Conservation (phyloP, 2,888 invertebrate species). For the Ceriagrion tenellum region DNA sequence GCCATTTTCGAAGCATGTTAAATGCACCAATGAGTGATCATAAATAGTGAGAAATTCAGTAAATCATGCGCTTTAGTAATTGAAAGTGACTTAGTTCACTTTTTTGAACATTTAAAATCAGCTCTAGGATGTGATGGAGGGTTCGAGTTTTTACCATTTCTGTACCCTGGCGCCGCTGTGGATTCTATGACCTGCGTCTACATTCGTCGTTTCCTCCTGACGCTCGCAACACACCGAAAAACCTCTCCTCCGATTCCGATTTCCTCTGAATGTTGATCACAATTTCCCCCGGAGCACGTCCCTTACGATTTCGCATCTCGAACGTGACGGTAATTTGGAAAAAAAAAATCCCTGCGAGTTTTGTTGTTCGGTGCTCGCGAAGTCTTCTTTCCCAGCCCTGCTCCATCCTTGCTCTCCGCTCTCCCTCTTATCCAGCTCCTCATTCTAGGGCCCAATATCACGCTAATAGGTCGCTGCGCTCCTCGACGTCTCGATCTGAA, state of each 20-base stretch:
- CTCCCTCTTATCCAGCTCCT: neutral
- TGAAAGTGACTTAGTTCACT: no score
- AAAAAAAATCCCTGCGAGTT: neutral
- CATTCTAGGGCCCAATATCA: neutral
- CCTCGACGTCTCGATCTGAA: neutral
- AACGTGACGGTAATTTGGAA: neutral
- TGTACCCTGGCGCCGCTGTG: neutral
- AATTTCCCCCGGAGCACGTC: neutral
- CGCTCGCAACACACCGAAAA: neutral
- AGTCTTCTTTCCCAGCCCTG: neutral
- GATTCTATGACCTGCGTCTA: neutral
- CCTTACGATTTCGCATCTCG: neutral
- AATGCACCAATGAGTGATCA: no score
- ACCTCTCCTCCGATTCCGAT: neutral
- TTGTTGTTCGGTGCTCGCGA: neutral
- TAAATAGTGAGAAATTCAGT: no score
- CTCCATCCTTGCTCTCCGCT: neutral
- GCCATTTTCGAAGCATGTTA: no score
- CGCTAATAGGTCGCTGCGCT: neutral
- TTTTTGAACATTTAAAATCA: no score
- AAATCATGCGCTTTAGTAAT: no score
- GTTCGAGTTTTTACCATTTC: no score
- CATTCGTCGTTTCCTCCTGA: neutral
- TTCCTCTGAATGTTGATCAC: neutral
- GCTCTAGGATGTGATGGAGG: no score